Evolutionary conservation across 2,888 invertebrate genomes (phyloP).

Genomic region (Drosophila phalerata): DNA sequence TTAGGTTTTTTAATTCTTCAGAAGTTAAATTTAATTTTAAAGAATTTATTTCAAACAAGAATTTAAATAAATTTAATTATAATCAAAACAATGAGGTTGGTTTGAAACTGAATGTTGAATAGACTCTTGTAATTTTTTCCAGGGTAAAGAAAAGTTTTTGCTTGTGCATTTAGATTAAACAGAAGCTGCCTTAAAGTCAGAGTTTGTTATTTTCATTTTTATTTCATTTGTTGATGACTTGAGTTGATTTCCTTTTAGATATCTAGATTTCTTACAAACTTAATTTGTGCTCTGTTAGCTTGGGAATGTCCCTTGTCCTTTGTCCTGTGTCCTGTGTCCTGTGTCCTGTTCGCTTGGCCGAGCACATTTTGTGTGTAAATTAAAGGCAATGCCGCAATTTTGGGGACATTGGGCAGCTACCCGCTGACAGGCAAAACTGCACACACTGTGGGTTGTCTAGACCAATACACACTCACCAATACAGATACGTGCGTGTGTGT

Average conservation of each 20-base stretch:
- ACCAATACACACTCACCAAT: conserved; percentile 3
- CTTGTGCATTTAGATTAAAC: conserved; percentile 1
- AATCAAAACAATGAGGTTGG: too few species aligned
- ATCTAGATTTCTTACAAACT: conserved; percentile 56
- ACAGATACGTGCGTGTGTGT: background rate
- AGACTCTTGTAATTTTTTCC: background rate
- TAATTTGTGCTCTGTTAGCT: conserved; percentile 59
- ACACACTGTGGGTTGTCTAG: conserved; percentile 42
- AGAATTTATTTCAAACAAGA: too few species aligned
- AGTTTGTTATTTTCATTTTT: conserved; percentile 20
- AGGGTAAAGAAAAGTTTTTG: background rate
- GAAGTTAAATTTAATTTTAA: too few species aligned
- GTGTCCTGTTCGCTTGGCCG: conserved; percentile 22
- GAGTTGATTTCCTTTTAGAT: conserved; percentile 59
- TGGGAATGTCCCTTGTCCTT: conserved; percentile 21
- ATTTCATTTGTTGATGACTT: conserved; percentile 37
- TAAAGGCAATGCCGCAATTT: conserved; percentile 47
- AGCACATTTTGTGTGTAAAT: conserved; percentile 64
- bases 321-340: conserved; percentile 20
- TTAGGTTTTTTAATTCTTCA: too few species aligned
- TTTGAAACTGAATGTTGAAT: background rate
- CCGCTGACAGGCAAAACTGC: conserved; percentile 49
- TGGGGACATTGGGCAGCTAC: conserved; percentile 46
- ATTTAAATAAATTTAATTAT: too few species aligned
- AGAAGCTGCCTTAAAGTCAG: conserved; percentile 36